A percentile compares a stretch with the other conserved stretches of the same genome.
Conservation (phyloP, 2,888 invertebrate genomes). For the Trichacis sp. region DNA sequence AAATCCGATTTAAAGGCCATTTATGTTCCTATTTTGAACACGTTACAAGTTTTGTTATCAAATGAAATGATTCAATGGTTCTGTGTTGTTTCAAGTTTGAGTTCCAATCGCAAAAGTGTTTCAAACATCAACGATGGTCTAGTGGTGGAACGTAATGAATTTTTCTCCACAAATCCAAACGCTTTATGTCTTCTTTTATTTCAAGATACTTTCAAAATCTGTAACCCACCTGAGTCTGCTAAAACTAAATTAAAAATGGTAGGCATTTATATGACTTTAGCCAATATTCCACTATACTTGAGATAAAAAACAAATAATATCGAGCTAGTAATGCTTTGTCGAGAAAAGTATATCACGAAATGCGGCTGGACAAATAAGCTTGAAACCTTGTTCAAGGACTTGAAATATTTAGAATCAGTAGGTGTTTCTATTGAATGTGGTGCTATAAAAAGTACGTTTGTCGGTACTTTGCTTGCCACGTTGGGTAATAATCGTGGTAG, state of each 20-base stretch:
- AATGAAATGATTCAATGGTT: no score
- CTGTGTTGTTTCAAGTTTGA: no score
- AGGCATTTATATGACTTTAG: not conserved
- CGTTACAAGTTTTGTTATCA: not conserved
- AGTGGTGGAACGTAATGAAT: not conserved
- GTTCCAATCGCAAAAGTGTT: no score
- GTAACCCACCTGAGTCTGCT: not conserved
- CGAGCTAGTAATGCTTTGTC: not conserved
- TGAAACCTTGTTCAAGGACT: not conserved
- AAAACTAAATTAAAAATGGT: not conserved
- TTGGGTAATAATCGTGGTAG: no score
- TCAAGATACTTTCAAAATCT: not conserved
- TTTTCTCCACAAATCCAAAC: not conserved
- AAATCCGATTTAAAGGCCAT: not conserved
- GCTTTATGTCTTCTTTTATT: not conserved
- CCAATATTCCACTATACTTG: not conserved
- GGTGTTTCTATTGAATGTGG: not conserved
- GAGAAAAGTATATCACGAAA: not conserved
- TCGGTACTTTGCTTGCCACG: not conserved
- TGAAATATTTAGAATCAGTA: not conserved
- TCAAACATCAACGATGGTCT: not conserved
- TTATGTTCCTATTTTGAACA: not conserved
- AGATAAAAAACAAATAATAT: not conserved
- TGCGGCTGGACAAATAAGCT: not conserved
- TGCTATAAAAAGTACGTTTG: not conserved